Evolutionary conservation across 1,140 invertebrate species (phyloP).

Genomic region (Caerostris darwini): DNA sequence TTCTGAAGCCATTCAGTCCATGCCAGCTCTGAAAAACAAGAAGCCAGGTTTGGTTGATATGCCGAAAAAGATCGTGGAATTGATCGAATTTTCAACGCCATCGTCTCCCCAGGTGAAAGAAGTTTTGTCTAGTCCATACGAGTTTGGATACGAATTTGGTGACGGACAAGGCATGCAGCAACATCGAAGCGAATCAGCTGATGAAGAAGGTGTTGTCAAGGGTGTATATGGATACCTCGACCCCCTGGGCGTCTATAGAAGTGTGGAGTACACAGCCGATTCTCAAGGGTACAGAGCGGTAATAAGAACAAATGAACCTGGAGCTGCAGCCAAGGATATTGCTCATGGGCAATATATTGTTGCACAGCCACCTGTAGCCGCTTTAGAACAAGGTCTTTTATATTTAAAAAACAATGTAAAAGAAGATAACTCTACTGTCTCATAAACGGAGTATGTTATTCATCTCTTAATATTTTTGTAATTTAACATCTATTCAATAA

Average conservation of each 20-base stretch:
- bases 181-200: constrained; percentile 59
- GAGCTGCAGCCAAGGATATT: constrained; percentile 60
- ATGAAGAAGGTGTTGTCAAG: constrained; percentile 64
- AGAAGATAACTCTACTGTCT: background rate
- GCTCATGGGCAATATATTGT: constrained; percentile 83
- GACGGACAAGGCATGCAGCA: constrained; percentile 76
- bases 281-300: constrained; percentile 27
- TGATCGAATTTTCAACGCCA: constrained; percentile 8
- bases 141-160: constrained; percentile 76
- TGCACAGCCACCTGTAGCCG: background rate
- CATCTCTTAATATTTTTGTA: no score
- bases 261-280: constrained; percentile 53
- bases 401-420: background rate
- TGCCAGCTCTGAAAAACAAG: background rate
- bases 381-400: background rate
- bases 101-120: background rate
- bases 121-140: constrained; percentile 59
- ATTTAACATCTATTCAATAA: no score
- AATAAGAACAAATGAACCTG: constrained; percentile 55
- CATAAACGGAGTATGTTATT: no score
- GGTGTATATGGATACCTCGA: constrained; percentile 64
- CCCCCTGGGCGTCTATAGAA: constrained; percentile 38
- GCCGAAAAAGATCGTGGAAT: background rate
- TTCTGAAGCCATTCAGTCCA: no score
- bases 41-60: background rate